phyloP scores from a whole-genome alignment of 2,113 vertebrate species.

The Amblyornis subalaris region DNA sequence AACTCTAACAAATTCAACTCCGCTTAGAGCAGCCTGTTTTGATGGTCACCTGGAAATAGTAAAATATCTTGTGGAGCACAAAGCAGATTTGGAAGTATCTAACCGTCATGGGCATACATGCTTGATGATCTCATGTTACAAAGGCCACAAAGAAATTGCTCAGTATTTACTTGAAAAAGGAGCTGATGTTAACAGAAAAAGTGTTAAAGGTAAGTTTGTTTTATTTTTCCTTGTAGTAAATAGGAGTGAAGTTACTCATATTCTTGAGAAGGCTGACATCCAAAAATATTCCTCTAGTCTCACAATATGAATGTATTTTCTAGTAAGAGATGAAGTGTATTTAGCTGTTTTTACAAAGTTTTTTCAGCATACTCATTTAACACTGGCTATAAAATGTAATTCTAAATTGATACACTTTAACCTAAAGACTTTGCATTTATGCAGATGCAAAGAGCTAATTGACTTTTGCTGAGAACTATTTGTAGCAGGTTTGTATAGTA shows the following conservation, averaged over 20 bases:
- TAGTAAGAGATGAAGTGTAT: not conserved
- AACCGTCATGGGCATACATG: slow-evolving; percentile 93
- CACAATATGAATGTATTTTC: not conserved
- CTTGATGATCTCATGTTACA: slow-evolving; percentile 96
- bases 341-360: not conserved
- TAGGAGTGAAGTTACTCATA: not conserved
- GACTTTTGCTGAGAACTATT: not conserved
- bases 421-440: not conserved
- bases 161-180: slow-evolving; percentile 89
- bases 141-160: slow-evolving; percentile 86
- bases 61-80: slow-evolving; percentile 90
- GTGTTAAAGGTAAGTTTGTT: slow-evolving; percentile 85
- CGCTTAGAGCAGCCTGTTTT: slow-evolving; percentile 89
- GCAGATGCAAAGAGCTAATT: not conserved
- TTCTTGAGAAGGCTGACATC: not conserved
- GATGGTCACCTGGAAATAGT: slow-evolving; percentile 94
- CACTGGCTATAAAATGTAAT: not conserved
- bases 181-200: slow-evolving; percentile 92
- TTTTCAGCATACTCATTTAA: not conserved
- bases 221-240: not conserved
- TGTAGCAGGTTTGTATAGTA: not conserved
- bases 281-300: not conserved
- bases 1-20: slow-evolving; percentile 91
- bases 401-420: not conserved
- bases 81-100: slow-evolving; percentile 91